Evolutionary conservation across 2,797 vertebrate genomes (phyloP).

Genomic region (Paratrypauchen microcephalus): DNA sequence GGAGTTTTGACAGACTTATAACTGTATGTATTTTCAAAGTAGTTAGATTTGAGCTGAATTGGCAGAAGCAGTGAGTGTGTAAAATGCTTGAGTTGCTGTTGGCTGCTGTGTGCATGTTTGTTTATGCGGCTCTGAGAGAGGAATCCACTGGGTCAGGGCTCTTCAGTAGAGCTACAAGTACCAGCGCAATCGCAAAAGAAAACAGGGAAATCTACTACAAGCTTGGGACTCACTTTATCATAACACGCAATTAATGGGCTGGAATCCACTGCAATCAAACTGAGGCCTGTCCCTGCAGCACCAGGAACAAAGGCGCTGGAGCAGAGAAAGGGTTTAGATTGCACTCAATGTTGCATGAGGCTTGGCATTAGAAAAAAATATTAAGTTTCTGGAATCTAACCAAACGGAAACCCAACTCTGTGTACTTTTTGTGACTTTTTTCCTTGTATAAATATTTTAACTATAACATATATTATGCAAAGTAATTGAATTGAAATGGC

Average conservation of each 20-base stretch:
- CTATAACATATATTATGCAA: no score
- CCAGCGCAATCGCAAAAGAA: slow-evolving; percentile 71
- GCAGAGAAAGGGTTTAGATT: slow-evolving; percentile 17
- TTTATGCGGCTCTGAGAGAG: slow-evolving; percentile 67
- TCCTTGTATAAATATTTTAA: not conserved
- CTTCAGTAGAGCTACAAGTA: slow-evolving; percentile 60
- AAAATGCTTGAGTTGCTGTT: slow-evolving; percentile 6
- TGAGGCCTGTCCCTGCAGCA: slow-evolving; percentile 60
- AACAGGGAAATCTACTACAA: slow-evolving; percentile 65
- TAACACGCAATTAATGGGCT: slow-evolving; percentile 73
- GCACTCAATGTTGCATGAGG: slow-evolving; percentile 30
- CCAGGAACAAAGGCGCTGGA: slow-evolving; percentile 40
- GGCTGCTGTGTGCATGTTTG: slow-evolving; percentile 52
- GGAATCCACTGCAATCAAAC: slow-evolving; percentile 74
- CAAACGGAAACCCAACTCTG: not conserved
- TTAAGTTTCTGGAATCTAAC: not conserved
- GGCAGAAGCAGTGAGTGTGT: slow-evolving; percentile 13
- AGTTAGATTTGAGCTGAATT: slow-evolving; percentile 10
- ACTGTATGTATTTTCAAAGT: not conserved
- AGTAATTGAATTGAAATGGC: no score
- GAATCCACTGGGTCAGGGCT: slow-evolving; percentile 70
- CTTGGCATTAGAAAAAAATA: slow-evolving; percentile 24
- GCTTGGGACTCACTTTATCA: slow-evolving; percentile 60
- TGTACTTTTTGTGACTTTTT: not conserved
- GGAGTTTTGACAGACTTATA: not conserved